Conservation (phyloP, 1,140 invertebrate species). For the Macrostomum lignano region DNA sequence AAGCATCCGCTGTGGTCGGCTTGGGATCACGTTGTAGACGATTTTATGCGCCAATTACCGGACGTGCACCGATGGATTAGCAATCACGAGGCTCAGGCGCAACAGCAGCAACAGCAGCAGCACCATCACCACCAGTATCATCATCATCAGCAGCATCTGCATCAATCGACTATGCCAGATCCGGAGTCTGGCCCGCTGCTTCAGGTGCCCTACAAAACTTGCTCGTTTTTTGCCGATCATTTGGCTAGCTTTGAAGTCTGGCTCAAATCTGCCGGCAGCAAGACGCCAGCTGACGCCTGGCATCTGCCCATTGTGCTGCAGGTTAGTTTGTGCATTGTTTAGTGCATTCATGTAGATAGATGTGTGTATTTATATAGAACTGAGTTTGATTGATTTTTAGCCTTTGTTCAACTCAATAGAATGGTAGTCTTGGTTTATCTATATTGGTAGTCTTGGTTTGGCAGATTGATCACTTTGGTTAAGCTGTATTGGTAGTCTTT, state of each 20-base stretch:
- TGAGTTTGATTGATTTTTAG: no score
- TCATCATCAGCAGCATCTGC: no score
- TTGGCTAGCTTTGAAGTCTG: slow-evolving; percentile 87
- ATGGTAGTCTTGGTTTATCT: no score
- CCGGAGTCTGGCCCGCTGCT: no score
- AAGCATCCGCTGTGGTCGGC: slow-evolving; percentile 44
- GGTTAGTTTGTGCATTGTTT: no score
- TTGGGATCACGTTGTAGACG: slow-evolving; percentile 82
- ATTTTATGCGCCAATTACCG: slow-evolving; percentile 61
- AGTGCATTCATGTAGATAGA: no score
- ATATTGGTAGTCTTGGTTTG: no score
- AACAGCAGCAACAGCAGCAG: neutral
- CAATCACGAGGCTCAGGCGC: neutral
- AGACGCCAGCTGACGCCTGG: slow-evolving; percentile 53
- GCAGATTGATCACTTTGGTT: no score
- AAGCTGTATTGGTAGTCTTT: no score
- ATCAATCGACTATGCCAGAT: no score
- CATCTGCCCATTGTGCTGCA: slow-evolving; percentile 90
- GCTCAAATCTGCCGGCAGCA: slow-evolving; percentile 49
- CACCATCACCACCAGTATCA: neutral
- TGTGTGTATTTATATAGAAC: no score
- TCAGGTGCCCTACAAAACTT: slow-evolving; percentile 36
- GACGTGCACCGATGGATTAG: slow-evolving; percentile 31
- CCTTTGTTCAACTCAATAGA: no score
- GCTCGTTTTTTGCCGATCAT: slow-evolving; percentile 87